These are phyloP conservation scores for Pogonus chalceus DNA, from an alignment of 1,140 invertebrate genomes.

Conservation along the genomic window DNA sequence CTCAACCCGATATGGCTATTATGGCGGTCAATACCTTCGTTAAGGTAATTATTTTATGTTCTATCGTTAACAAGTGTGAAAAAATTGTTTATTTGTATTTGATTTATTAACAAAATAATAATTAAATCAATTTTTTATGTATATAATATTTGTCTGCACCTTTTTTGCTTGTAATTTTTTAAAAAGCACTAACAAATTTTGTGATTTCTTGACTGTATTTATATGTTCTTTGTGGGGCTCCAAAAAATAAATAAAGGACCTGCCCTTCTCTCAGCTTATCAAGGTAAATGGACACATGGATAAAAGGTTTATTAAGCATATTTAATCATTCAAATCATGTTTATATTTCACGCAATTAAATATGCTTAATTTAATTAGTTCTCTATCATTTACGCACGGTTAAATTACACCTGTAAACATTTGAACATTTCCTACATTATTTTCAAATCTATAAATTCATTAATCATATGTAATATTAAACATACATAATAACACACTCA, in stretches of 20 bases:
- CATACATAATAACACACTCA: not conserved
- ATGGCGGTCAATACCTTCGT: constrained; percentile 99
- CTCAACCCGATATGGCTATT: constrained; percentile 99
- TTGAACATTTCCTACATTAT: too few species aligned
- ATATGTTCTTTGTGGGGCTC: too few species aligned
- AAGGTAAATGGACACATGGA: constrained; percentile 41
- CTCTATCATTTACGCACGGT: not conserved
- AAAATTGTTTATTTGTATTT: not conserved
- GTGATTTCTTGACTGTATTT: too few species aligned
- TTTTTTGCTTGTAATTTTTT: constrained; percentile 42
- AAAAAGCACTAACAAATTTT: too few species aligned
- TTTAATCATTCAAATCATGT: not conserved
- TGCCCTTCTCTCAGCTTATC: constrained; percentile 47
- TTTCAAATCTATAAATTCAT: too few species aligned
- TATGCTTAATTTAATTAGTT: too few species aligned
- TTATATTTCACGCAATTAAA: too few species aligned
- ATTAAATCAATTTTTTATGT: not conserved
- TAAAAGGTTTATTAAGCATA: not conserved
- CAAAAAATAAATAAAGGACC: constrained; percentile 40
- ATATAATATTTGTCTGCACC: constrained; percentile 16
- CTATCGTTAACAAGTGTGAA: not conserved
- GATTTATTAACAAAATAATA: not conserved
- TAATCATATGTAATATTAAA: too few species aligned
- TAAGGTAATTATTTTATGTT: constrained; percentile 58
- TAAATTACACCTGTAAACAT: not conserved